Base-by-base conservation (phyloP, 2,888 invertebrate species). In the Hypomecis punctinalis region DNA sequence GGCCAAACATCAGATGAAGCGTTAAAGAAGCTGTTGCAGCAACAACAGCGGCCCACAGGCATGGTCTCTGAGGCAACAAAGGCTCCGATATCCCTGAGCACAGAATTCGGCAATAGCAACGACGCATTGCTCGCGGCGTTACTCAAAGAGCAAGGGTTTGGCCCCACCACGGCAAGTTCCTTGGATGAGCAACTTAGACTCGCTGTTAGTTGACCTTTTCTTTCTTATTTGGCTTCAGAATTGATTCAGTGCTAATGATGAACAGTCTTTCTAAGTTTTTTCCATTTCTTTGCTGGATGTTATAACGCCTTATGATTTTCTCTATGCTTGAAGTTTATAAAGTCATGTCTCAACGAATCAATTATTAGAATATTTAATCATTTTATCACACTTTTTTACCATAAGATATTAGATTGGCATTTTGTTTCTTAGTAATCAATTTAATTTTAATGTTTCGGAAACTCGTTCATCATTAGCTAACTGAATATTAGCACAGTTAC, bases 131-230 rank as follows among this genome's bases (percentile, higher is more conserved):
- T 96, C 36, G 96, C 96, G 0, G 95, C 96, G 4, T 85, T 96
- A 60, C 86, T 96, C 54, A 96, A 96, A 85, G 94, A 96, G 75
- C 94, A 95, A 79, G 96, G 96, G 46, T 96, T 96, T 73, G 95
- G 95, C 63, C 96, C 96, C 5, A 93, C 94, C n/a, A 95, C 95
- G 67, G 95, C 96, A 73, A 94, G 94, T 86, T 91, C 93, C 61
- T 85, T 94, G 78, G 93, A 94, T 75, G 94, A 94, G 75, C 94
- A 94, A 86, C 85, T 94, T 61, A 90, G 93, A 81, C 89, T 93
- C 65, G 90, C 93, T 81, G 94, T 94, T 85, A 93, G 94, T 93
- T 72, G 23, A 64, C 72, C 61, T 74, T 71, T 58, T 52, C 66
- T 66, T 60, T 61, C 52, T 70, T 69, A 66, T 51, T 52, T 64